Evolutionary conservation across 2,797 vertebrate genomes (phyloP), one percentile per base, ranked within the genome.

Genomic region (Sciurus vulgaris): DNA sequence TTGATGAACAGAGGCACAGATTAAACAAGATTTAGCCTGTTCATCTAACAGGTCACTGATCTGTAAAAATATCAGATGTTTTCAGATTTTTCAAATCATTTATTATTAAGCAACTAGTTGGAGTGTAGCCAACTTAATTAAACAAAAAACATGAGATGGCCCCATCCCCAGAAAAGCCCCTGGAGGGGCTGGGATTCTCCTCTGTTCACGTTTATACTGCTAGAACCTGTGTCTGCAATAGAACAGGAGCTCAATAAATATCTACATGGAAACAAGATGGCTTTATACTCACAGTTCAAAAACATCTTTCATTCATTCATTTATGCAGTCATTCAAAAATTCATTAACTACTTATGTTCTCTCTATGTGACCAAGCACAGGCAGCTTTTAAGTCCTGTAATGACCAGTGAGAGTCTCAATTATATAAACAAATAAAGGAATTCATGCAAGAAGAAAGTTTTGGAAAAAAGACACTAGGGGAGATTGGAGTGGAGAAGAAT

Each of bases 61-160:
- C 98, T 98, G 97, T 98, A 98, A 98, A 98, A 98, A 98, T 98
- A 98, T 98, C 98, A 99, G 98, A 98, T 98, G 98, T 98, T 98
- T 98, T 97, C 98, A 97, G 97, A 98, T 98, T 98, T 98, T 98
- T 98, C 97, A 96, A 98, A 98, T 98, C 98, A 98, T 98, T 97
- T 98, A 97, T 97, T 97, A 97, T 97, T 97, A 97, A 97, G 96
- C 96, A 97, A 96, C 96, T 95, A 96, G 79, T 94, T 97, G 97
- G 96, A 97, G 49, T 97, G 84, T 65, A 95, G 96, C 97, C 97
- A 97, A 97, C 91, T 97, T 97, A 97, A 97, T 97, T 97, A 97
- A 96, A 97, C 94, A 97, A 97, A 97, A 93, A 97, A 76, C 85
- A 96, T 41, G 95, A 97, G 91, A 97, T 67, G 93, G 95, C 61